Base-by-base conservation (phyloP, 2,888 invertebrate genomes). In the Acanthosepion pharaonis region DNA sequence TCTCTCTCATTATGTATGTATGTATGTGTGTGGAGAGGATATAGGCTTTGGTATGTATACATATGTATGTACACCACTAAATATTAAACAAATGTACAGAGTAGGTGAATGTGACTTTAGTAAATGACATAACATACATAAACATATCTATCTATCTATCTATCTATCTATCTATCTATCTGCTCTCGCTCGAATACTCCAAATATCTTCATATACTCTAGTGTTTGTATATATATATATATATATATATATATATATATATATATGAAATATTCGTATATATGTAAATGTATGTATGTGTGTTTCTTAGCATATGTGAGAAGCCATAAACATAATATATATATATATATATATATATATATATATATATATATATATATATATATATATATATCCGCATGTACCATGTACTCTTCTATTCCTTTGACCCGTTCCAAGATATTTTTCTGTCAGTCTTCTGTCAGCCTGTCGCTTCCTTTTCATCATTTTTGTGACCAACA, bases 361-460 rank as follows among this genome's bases (percentile, higher is more conserved):
- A 25, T 28, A 25, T 23, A 25, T 23, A 25, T 25, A 64, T 64
- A 25, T 8, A 25, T 64, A 64, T 64, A 25, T 64, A 8, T 25
- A 8, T 28, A 25, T 64, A 64, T 23, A 8, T 28, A 25, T 64
- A 25, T 28, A 25, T 64, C 25, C 25, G 25, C 3, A 9, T 78
- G 42, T 42, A 42, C 9, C 25, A 9, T 78, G 78, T 25, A 28
- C 78, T 0, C n/a, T n/a, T 78, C n/a, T 78, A 78, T 78, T 78
- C n/a, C n/a, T 33, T 33, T 78, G 78, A 78, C 78, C 78, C 78
- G 15, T 78, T 78, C n/a, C 78, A 78, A n/a, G 78, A 33, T n/a
- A 78, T 78, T 78, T n/a, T 78, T 78, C 78, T 78, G 78, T 78
- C 78, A 78, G 78, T n/a, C 78, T 78, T n/a, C 78, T 78, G 78